Base-by-base conservation (phyloP, 1,140 invertebrate species). In the Goniozus legneri region DNA sequence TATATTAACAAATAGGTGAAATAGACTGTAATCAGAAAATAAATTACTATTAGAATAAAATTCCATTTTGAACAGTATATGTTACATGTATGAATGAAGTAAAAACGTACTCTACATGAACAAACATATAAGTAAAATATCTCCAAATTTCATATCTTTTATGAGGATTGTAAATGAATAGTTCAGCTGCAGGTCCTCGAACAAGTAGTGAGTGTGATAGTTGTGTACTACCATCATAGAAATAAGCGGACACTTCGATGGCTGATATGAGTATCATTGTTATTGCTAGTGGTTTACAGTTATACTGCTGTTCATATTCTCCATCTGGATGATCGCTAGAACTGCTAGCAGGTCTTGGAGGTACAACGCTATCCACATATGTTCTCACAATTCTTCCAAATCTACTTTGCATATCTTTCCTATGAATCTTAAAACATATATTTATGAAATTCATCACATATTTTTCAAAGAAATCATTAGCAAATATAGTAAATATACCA, bases 101-200 rank as follows among this genome's bases (percentile, higher is more conserved):
- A 41, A 3, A 45, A 48, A 78, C 82, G 80, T 70, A 88, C 88
- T 93, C 93, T 47, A 94, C 87, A 75, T 98, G 95, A 24, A 98
- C 94, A 67, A 98, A 87, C 91, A 97, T 97, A 68, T 98, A 98
- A 1, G 91, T 90, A 7, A 97, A 37, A 69, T 87, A 98, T 58
- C 96, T 80, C 93, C 93, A 98, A 0, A 84, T 86, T 77, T 99
- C 86, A 41, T 86, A 84, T 50, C 95, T 81, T 59, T 87, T 84
- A 52, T 84, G 80, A 0, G 95, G 95, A 77, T 93, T 88, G 73
- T 96, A 98, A 52, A 98, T 93, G 43, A 97, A 86, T 2, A 84
- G 62, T 8, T 78, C 81, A 2, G 87, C 86, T 18, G 85, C 81
- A 13, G 89, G 88, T n/a, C 89, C 88, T 19, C 77, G 73, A 27